Evolutionary conservation across 2,888 invertebrate species (phyloP), one percentile per base, ranked within the genome.

Genomic region (Meteorus colon): DNA sequence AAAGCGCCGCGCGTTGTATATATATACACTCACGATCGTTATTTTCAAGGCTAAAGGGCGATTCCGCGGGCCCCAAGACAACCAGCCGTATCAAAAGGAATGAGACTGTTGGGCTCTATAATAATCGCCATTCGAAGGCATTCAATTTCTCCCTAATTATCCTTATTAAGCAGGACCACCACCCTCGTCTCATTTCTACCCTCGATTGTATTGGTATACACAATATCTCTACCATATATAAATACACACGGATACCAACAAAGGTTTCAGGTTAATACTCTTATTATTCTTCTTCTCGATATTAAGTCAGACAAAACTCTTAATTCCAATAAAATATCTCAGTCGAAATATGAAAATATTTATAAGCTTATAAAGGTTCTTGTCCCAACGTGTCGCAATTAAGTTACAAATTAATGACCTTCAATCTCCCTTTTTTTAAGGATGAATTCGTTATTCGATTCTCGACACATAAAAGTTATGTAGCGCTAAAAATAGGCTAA

Each of bases 121-220:
- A 83, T 84, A 84, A 83, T 83, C 83, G 82, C 79, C 76, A 78
- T 79, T 82, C 80, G 77, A 78, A 77, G 78, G 80, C 81, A 82
- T 83, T 82, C 82, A 83, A 84, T 84, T 84, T 83, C 78, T 79
- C 81, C 81, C 82, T 83, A 83, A 84, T 84, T 84, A 82, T 84
- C 82, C 82, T 84, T 83, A 83, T 84, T 84, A 84, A 82, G 34
- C 81, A 79, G 80, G 81, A 80, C 81, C 82, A 80, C 80, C 79
- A 74, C 76, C 73, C 75, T 68, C 55, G 78, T 77, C 74, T 77
- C 78, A 45, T 66, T 77, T 41, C 41, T 41, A 41, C 41, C 41
- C 41, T 41, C 41, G 12, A 2, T 31, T 74, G 60, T 72, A 45
- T 71, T 34, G 45, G 62, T 75, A 77, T 29, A 60, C 62, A 55